A percentile compares a stretch with the other conserved stretches of the same genome.
phyloP scores from a whole-genome alignment of 2,797 vertebrate genomes.

The Crypturellus tataupa region DNA sequence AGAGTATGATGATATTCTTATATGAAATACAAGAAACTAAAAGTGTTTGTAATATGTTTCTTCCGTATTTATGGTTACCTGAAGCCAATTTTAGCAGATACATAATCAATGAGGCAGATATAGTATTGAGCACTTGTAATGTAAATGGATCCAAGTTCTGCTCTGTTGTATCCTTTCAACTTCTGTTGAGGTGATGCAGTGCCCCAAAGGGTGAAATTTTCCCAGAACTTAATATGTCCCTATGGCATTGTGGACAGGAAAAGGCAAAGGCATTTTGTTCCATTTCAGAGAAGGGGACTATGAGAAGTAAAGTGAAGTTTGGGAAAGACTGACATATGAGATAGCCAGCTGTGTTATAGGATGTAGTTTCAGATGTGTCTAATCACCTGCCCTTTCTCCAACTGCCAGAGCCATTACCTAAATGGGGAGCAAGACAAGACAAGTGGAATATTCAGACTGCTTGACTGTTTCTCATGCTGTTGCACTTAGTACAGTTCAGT shows the following conservation, averaged over 20 bases:
- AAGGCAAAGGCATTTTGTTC: no score
- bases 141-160: neutral
- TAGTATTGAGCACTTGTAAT: neutral
- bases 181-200: neutral
- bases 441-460: neutral
- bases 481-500: neutral
- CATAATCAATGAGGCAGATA: neutral
- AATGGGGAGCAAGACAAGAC: neutral
- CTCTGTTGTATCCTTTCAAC: neutral
- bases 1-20: no score
- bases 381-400: neutral
- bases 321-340: neutral
- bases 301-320: neutral
- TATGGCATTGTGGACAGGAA: neutral
- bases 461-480: neutral
- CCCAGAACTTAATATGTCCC: neutral
- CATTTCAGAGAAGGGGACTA: accelerated
- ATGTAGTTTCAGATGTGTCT: neutral
- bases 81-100: neutral
- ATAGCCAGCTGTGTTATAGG: accelerated
- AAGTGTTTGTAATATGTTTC: neutral
- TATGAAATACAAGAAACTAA: neutral
- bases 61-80: neutral
- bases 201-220: neutral
- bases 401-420: neutral